Evolutionary conservation across 1,140 invertebrate species (phyloP).

Genomic region (Megathymus violae): DNA sequence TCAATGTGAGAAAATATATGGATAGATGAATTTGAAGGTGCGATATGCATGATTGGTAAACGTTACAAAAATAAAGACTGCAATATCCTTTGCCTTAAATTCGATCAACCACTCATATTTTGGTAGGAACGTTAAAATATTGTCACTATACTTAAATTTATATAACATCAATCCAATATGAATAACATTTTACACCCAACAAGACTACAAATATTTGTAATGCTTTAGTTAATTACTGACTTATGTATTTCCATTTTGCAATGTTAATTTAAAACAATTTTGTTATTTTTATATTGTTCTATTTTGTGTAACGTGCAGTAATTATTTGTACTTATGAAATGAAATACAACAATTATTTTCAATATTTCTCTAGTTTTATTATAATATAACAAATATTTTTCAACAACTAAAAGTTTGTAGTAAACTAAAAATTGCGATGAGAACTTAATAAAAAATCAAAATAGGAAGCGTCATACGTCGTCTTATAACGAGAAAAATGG

Average conservation of each 20-base stretch:
- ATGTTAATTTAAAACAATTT: constrained; percentile 45
- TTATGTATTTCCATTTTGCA: constrained; percentile 40
- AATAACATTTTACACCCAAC: constrained; percentile 21
- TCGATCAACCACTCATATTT: constrained; percentile 29
- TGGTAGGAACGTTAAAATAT: constrained; percentile 22
- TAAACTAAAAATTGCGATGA: neutral
- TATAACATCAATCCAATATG: constrained; percentile 6
- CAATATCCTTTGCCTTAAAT: constrained; percentile 41
- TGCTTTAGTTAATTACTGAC: constrained; percentile 28
- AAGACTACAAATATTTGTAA: constrained; percentile 28
- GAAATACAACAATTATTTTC: constrained; percentile 76
- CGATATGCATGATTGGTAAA: neutral
- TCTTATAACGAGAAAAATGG: constrained; percentile 67
- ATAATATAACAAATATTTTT: neutral
- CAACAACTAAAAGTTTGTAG: too few relatives aligned
- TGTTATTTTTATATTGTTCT: constrained; percentile 67
- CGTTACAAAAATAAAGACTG: constrained; percentile 37
- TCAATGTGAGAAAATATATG: neutral
- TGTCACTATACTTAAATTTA: constrained; percentile 11
- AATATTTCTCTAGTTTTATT: constrained; percentile 35
- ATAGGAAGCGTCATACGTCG: constrained; percentile 65
- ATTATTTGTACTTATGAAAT: constrained; percentile 75
- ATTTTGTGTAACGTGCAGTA: constrained; percentile 61
- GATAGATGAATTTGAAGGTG: neutral
- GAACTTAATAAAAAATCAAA: constrained; percentile 44